Percentiles rank a stretch among this genome's conserved stretches.
Conservation (phyloP, 1,140 invertebrate species). For the roundworm (Caenorhabditis elegans) region WBcel235 BX284604.4:2765501-2766000, state of each 20-base stretch:
- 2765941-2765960: too few relatives aligned
- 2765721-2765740: not conserved
- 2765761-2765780: too few relatives aligned
- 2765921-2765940: not conserved
- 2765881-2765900: not conserved
- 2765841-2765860: constrained; percentile 7
- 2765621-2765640: too few relatives aligned
- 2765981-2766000: too few relatives aligned
- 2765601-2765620: not conserved
- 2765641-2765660: not conserved
- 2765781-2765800: not conserved
- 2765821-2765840: not conserved
- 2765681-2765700: not conserved
- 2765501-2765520: not conserved
- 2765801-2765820: not conserved
- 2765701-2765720: not conserved
- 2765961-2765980: not conserved
- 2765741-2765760: too few relatives aligned
- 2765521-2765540: not conserved
- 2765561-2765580: not conserved
- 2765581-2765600: not conserved
- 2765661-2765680: not conserved
- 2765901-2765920: not conserved
- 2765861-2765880: not conserved
- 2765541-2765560: not conserved